Conservation (phyloP, 2,113 vertebrate genomes). For the Garra rufa region DNA sequence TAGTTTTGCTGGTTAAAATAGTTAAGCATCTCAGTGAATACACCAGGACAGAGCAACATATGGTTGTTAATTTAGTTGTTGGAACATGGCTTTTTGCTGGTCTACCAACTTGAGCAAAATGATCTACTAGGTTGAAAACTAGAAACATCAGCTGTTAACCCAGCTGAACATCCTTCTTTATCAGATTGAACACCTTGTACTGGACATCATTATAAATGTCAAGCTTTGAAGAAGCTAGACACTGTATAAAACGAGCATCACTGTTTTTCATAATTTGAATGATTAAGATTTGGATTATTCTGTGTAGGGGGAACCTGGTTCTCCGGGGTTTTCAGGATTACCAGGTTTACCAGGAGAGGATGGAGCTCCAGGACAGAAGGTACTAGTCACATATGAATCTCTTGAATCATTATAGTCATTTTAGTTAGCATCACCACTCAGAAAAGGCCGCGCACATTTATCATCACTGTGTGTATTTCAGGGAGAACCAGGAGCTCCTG, state of each 20-base stretch:
- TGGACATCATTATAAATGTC: not conserved
- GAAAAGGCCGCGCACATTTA: not conserved
- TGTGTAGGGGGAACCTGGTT: constrained; percentile 82
- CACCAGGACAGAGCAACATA: no score
- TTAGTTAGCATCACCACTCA: not conserved
- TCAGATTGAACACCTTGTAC: not conserved
- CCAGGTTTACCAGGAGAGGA: constrained; percentile 86
- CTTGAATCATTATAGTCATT: not conserved
- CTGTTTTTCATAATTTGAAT: not conserved
- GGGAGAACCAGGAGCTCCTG: constrained; percentile 83
- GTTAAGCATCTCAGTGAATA: no score
- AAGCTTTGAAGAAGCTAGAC: not conserved
- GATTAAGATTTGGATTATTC: constrained; percentile 11
- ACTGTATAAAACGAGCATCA: not conserved
- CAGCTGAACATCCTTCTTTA: not conserved
- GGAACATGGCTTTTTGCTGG: not conserved
- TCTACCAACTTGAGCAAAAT: not conserved
- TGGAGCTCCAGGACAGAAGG: constrained; percentile 86
- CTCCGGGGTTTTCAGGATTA: constrained; percentile 78
- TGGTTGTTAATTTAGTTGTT: no score
- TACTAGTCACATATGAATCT: constrained; percentile 40
- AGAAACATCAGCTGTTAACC: not conserved
- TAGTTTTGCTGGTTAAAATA: not conserved
- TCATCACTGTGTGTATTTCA: constrained; percentile 54
- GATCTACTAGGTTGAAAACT: not conserved